Evolutionary conservation across 2,113 vertebrate species (phyloP), one percentile per base, ranked within the genome.

Genomic region (Ailuropoda melanoleuca): DNA sequence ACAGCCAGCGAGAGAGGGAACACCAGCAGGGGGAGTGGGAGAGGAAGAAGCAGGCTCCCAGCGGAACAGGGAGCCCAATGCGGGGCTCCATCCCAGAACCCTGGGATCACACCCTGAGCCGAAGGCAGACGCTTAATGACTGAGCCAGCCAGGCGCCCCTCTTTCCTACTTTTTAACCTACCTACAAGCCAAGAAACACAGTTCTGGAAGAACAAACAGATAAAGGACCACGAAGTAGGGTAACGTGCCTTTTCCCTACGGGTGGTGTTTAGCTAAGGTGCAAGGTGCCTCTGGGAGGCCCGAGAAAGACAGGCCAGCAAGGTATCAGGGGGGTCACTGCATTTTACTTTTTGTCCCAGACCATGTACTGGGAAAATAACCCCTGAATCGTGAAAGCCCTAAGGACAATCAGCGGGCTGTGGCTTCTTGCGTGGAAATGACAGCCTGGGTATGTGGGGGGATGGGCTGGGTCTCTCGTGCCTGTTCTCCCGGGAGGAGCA

Each of bases 211-310:
- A 8, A 96, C 2, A 6, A 29, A 5, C 18, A 6, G 0, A 1
- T 0, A 3, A 3, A 29, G 70, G 37, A 12, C 31, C 12, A 24
- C 3, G 0, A 0, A 5, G 10, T 18, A 29, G 17, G 4, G 1
- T 0, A 3, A n/a, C 13, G 17, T 2, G 10, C 70, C 31, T 0
- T 5, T 3, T 8, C 0, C 21, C 0, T 1, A 3, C 8, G 19
- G 60, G 3, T 26, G 77, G 1, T 0, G 6, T 13, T 19, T 19
- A 26, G 31, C 86, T 12, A 14, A 24, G 37, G 43, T 64, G 5
- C 83, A 50, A 1, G 19, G 43, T 18, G 17, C 29, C 21, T 46
- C 83, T 11, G 0, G 62, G 83, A 75, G 43, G 29, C 37, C 15
- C 1, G 9, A 50, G 80, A 56, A n/a, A 84, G 34, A 91, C 50